Base-by-base conservation (phyloP, 2,888 invertebrate genomes). In the Coenonympha arcania region DNA sequence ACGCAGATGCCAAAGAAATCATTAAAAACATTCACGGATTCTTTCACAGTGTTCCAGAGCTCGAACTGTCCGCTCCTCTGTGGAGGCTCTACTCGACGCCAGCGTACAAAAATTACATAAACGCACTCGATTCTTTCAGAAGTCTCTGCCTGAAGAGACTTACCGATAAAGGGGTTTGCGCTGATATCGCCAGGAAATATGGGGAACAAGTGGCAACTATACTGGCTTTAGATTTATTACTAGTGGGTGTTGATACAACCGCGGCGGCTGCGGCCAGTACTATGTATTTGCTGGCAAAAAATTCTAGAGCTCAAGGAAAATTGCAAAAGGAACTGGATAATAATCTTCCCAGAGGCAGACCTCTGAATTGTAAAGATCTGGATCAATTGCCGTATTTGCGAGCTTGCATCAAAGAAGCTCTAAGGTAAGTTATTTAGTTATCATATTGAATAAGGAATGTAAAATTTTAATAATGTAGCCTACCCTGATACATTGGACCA, bases 171-270 rank as follows among this genome's bases (percentile, higher is more conserved):
- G 85, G 85, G 11, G 71, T 83, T 44, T 86, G 85, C 55, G 78
- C 80, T n/a, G 67, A 79, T 54, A 78, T 85, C 53, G 77, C 83
- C 1, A 70, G 73, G 56, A 62, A 53, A 33, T 79, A 63, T 28
- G 85, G 84, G 3, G 71, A 73, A 41, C 82, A 83, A 58, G 77
- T 79, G 48, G 91, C 93, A 8, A 90, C 91, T 5, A 91, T 94
- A 52, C 80, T 95, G 56, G 91, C 93, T 4, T 71, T 94, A 51
- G 94, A 94, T 71, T 82, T 95, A 57, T 88, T 95, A 59, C 80
- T 93, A 13, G 95, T 95, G 54, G 95, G 94, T 8, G 91, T 95
- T 1, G 93, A 93, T 68, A 94, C 95, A 81, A 93, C 93, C 3
- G 93, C 93, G 0, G 92, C 93, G 28, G 92, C 93, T 3, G 88